Percentiles rank a stretch among this genome's conserved stretches.
These are phyloP conservation scores for Rotaria sp. DNA, from an alignment of 2,888 invertebrate species.

Conservation along the genomic window DNA sequence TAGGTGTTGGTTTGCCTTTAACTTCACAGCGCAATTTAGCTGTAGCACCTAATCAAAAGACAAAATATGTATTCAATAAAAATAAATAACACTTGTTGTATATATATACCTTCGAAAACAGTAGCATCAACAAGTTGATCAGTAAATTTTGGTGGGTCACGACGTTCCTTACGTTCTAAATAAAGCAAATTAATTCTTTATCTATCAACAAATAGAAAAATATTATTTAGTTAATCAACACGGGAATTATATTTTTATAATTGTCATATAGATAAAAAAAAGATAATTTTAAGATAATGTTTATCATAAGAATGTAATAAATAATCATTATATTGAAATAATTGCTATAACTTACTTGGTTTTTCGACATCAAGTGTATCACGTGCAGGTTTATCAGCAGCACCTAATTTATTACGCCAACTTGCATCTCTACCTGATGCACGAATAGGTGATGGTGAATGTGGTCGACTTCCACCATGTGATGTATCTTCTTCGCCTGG, in stretches of 20 bases:
- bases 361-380: conserved; percentile 14
- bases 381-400: conserved; percentile 18
- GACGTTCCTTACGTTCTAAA: conserved; percentile 25
- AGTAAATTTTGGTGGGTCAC: neutral
- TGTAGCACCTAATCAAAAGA: neutral
- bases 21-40: conserved; percentile 41
- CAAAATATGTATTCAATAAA: neutral
- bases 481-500: neutral
- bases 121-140: neutral
- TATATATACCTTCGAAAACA: neutral
- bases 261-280: neutral
- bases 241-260: neutral
- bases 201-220: neutral
- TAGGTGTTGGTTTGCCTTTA: conserved; percentile 45
- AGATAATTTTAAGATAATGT: neutral
- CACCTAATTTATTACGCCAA: conserved; percentile 16
- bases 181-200: neutral
- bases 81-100: too few relatives aligned
- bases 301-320: neutral
- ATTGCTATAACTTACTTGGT: neutral
- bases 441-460: neutral
- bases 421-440: neutral
- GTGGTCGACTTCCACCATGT: neutral
- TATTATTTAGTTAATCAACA: neutral
- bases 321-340: neutral